Percentiles rank a stretch among this genome's conserved stretches.
Conservation (phyloP, 2,797 vertebrate species). For the Sphenodon punctatus region DNA sequence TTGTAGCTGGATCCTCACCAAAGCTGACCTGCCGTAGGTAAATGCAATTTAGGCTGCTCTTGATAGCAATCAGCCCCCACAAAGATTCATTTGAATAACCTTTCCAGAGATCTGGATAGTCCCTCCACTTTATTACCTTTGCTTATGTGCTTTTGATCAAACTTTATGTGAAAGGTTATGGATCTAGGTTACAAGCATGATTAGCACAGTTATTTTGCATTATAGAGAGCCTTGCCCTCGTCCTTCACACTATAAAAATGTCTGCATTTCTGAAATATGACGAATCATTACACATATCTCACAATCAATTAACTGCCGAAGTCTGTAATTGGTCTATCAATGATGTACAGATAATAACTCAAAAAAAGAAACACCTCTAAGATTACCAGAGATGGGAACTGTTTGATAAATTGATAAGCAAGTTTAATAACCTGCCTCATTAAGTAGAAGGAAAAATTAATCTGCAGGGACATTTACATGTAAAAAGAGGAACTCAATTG, state of each 20-base stretch:
- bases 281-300: conserved; percentile 26
- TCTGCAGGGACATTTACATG: conserved; percentile 66
- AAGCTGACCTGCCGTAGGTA: neutral
- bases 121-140: neutral
- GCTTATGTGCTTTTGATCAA: neutral
- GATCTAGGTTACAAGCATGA: neutral
- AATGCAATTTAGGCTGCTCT: neutral
- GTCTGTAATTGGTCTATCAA: conserved; percentile 69
- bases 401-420: conserved; percentile 80
- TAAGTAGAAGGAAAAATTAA: conserved; percentile 73
- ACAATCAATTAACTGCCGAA: conserved; percentile 66
- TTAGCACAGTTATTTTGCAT: conserved; percentile 15
- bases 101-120: neutral
- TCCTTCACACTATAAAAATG: neutral
- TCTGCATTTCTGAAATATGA: conserved; percentile 30
- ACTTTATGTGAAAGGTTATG: neutral
- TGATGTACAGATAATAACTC: conserved; percentile 70
- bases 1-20: neutral
- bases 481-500: conserved; percentile 56
- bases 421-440: conserved; percentile 76
- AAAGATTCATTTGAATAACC: neutral
- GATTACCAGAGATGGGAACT: conserved; percentile 73
- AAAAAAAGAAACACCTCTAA: conserved; percentile 75
- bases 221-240: neutral
- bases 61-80: fast-evolving